Evolutionary conservation across 2,797 vertebrate genomes (phyloP).

Genomic region (Phrynocephalus vlangalii): DNA sequence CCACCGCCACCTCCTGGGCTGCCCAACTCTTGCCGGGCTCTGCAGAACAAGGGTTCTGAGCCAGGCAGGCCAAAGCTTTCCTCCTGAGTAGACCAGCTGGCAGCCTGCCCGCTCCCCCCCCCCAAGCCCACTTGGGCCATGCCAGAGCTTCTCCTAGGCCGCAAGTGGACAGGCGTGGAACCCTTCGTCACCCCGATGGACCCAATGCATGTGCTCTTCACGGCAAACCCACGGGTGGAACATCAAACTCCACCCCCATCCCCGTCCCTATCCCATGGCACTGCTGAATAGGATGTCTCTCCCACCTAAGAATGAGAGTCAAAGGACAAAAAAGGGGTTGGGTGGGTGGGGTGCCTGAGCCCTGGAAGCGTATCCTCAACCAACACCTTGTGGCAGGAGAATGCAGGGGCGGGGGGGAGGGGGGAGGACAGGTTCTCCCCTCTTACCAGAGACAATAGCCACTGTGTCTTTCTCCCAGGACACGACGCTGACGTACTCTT

Average conservation of each 20-base stretch:
- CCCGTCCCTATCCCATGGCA: not conserved
- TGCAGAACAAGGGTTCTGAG: not conserved
- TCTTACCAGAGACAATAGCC: conserved; percentile 95
- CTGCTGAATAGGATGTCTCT: too few species aligned
- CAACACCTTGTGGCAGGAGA: not conserved
- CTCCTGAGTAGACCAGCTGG: not conserved
- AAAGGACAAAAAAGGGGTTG: too few species aligned
- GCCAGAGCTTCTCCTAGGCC: too few species aligned
- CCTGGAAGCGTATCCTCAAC: not conserved
- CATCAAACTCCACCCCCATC: too few species aligned
- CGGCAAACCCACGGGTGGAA: too few species aligned
- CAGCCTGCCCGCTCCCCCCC: not conserved
- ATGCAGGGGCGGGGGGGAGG: not conserved
- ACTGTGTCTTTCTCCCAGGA: conserved; percentile 99
- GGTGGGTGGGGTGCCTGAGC: not conserved
- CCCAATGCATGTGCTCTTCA: not conserved
- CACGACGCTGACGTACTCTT: conserved; percentile 98
- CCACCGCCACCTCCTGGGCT: not conserved
- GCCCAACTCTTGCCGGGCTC: not conserved
- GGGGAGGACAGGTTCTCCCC: not conserved
- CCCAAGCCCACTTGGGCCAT: not conserved
- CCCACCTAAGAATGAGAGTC: not conserved
- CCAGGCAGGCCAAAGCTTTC: not conserved
- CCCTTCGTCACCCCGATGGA: not conserved
- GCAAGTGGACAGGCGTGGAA: not conserved